Percentiles rank a stretch among this genome's conserved stretches.
Conservation (phyloP, 2,113 vertebrate species). For the Odocoileus virginianus region DNA sequence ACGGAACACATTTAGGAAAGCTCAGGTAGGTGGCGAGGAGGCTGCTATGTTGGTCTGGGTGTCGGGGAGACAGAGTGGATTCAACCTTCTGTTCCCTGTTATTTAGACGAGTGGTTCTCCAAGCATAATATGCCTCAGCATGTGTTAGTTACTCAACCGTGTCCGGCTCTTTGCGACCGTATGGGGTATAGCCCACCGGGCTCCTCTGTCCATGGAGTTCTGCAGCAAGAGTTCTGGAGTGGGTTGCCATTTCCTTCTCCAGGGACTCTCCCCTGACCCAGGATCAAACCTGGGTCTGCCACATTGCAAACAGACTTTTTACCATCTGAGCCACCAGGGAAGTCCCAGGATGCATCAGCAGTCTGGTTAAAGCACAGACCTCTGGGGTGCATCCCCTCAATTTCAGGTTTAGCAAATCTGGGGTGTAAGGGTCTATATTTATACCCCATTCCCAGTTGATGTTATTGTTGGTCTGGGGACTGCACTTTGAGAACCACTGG, state of each 20-base stretch:
- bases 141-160: neutral
- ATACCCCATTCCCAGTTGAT: neutral
- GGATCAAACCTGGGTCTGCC: neutral
- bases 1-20: neutral
- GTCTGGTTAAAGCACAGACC: neutral
- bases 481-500: no score
- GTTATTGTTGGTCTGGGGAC: neutral
- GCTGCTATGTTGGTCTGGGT: neutral
- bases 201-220: neutral
- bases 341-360: neutral
- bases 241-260: neutral
- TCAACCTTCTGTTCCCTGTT: neutral
- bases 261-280: neutral
- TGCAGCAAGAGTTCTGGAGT: neutral
- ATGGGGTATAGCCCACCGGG: neutral
- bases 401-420: neutral
- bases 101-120: neutral
- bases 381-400: neutral
- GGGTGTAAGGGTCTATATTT: neutral
- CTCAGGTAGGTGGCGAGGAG: neutral
- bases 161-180: neutral
- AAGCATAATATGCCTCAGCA: neutral
- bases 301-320: neutral
- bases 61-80: neutral
- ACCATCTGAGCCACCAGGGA: neutral